Evolutionary conservation across 2,888 invertebrate genomes (phyloP).

Genomic region (Pollenia angustigena): DNA sequence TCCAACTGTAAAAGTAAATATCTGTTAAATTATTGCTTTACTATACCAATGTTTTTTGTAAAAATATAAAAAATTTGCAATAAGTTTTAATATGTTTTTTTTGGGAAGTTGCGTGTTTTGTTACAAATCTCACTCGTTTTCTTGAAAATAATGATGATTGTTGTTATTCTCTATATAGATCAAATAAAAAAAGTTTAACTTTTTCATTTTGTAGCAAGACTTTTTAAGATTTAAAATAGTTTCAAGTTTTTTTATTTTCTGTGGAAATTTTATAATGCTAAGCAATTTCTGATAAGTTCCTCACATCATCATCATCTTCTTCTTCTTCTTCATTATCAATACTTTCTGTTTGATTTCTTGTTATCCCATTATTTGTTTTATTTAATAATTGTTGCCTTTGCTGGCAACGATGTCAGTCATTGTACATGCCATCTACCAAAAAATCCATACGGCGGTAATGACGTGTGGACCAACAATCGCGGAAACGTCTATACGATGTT

Average conservation of each 20-base stretch:
- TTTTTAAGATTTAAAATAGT: conserved; percentile 16
- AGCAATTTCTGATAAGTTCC: conserved; percentile 72
- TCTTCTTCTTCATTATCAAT: conserved; percentile 13
- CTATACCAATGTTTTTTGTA: conserved; percentile 27
- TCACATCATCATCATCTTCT: conserved; percentile 61
- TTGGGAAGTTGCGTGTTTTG: conserved; percentile 55
- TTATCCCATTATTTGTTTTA: conserved; percentile 52
- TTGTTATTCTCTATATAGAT: neutral
- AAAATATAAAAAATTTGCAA: conserved; percentile 21
- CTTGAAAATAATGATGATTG: conserved; percentile 48
- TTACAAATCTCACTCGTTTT: conserved; percentile 64
- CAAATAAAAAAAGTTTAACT: conserved; percentile 51
- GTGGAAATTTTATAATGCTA: conserved; percentile 58
- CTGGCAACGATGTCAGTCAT: conserved; percentile 86
- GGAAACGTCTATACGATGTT: conserved; percentile 88
- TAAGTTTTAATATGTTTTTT: conserved; percentile 32
- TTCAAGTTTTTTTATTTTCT: conserved; percentile 4
- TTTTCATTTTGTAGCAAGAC: conserved; percentile 35
- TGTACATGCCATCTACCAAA: conserved; percentile 95
- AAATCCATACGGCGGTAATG: conserved; percentile 95
- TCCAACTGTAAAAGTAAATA: neutral
- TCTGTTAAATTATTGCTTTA: conserved; percentile 56
- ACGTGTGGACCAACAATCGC: conserved; percentile 93
- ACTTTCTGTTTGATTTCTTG: conserved; percentile 7
- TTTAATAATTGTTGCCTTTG: conserved; percentile 58